These are phyloP conservation scores for Spilarctia lutea DNA, from an alignment of 2,888 invertebrate genomes.

Conservation along the genomic window DNA sequence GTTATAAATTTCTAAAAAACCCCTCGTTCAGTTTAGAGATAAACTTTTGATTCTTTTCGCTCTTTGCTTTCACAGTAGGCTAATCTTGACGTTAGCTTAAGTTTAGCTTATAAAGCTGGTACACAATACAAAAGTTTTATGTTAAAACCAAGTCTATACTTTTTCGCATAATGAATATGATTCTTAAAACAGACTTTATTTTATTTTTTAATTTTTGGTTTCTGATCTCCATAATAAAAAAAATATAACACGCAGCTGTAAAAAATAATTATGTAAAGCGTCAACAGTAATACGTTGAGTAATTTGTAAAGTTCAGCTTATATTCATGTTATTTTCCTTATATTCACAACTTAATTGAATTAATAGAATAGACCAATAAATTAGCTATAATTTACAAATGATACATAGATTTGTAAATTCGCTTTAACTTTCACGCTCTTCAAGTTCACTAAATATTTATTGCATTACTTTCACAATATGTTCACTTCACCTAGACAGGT, in stretches of 20 bases:
- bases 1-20: conserved; percentile 46
- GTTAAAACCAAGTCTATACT: not conserved
- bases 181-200: not conserved
- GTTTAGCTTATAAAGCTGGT: not conserved
- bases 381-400: not conserved
- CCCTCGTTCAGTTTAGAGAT: conserved; percentile 30
- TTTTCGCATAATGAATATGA: not conserved
- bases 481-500: too few species aligned
- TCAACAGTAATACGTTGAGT: not conserved
- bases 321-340: too few species aligned
- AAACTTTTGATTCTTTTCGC: conserved; percentile 37
- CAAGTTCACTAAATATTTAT: not conserved
- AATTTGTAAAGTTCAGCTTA: too few species aligned
- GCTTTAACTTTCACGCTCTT: not conserved
- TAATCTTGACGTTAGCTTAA: conserved; percentile 10
- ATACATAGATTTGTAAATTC: not conserved
- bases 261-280: too few species aligned
- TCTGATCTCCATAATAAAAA: not conserved
- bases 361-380: too few species aligned
- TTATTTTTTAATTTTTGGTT: too few species aligned
- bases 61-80: conserved; percentile 25
- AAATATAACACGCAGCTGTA: not conserved
- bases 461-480: too few species aligned
- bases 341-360: too few species aligned
- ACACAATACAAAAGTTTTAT: not conserved